A percentile compares a stretch with the other conserved stretches of the same genome.
phyloP scores from a whole-genome alignment of 1,140 invertebrate genomes.

The Drosophila melanogaster region Release_6_plus_ISO1_MT NT_033777.3:26089001-26089500 shows the following conservation, averaged over 20 bases:
- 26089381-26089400: constrained; percentile 61
- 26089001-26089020: constrained; percentile 83
- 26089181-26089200: constrained; percentile 37
- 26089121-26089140: constrained; percentile 82
- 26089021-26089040: constrained; percentile 71
- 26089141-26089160: constrained; percentile 83
- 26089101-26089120: constrained; percentile 80
- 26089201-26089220: constrained; percentile 49
- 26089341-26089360: constrained; percentile 70
- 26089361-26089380: constrained; percentile 64
- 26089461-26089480: constrained; percentile 79
- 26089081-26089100: constrained; percentile 46
- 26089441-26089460: constrained; percentile 82
- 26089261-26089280: constrained; percentile 84
- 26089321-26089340: constrained; percentile 71
- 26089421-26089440: constrained; percentile 75
- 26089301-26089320: constrained; percentile 59
- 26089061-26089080: constrained; percentile 22
- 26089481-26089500: constrained; percentile 62
- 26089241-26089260: constrained; percentile 81
- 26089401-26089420: constrained; percentile 55
- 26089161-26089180: constrained; percentile 36
- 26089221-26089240: constrained; percentile 50
- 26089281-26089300: constrained; percentile 84
- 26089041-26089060: constrained; percentile 36